phyloP scores from a whole-genome alignment of 1,140 invertebrate genomes.

The Delia radicum region DNA sequence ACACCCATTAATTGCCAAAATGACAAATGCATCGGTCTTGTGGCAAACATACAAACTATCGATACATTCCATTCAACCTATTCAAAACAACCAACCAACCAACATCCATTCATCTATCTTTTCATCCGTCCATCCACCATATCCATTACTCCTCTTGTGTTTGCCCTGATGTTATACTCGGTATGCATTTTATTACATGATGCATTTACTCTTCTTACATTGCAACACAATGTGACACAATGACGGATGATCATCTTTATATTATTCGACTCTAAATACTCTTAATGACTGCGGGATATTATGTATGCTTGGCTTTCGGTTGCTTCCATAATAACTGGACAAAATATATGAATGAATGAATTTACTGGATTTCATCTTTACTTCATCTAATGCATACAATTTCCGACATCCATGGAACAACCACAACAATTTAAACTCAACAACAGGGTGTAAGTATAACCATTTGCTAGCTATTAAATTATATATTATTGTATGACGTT shows the following conservation, averaged over 20 bases:
- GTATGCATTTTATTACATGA: slow-evolving; percentile 7
- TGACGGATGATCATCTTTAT: slow-evolving; percentile 11
- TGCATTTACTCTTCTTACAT: slow-evolving; percentile 9
- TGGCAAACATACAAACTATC: neutral
- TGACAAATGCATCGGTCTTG: slow-evolving; percentile 3
- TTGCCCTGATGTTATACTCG: neutral
- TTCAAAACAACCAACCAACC: neutral
- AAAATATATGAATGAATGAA: slow-evolving; percentile 4
- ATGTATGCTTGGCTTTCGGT: neutral
- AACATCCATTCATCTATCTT: neutral
- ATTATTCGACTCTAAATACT: neutral
- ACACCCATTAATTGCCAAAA: neutral
- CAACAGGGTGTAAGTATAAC: slow-evolving; percentile 28
- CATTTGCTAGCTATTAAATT: neutral
- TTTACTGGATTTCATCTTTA: neutral
- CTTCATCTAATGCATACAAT: neutral
- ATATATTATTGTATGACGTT: neutral
- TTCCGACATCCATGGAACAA: neutral
- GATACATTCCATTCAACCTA: neutral
- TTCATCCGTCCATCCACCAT: neutral
- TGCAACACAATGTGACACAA: slow-evolving; percentile 9
- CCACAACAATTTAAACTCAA: neutral
- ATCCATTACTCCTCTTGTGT: neutral
- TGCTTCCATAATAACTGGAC: neutral
- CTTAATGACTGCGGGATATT: slow-evolving; percentile 8